Evolutionary conservation across 2,888 invertebrate genomes (phyloP).

Genomic region (Xestia xanthographa): DNA sequence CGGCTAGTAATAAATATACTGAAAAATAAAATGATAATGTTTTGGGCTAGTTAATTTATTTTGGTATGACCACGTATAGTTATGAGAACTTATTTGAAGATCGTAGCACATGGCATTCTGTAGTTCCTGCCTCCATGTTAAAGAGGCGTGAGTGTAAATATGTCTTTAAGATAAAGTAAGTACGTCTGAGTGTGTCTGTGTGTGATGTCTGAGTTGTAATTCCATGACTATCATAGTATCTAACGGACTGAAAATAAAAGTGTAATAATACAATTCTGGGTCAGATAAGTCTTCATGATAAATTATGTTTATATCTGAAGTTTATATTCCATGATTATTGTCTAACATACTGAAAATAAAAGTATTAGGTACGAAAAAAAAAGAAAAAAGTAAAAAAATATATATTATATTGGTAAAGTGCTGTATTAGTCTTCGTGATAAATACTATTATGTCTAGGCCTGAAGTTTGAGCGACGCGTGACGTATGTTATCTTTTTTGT

Average conservation of each 20-base stretch:
- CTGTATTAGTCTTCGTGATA: neutral
- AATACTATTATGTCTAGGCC: neutral
- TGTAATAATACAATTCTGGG: neutral
- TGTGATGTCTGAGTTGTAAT: neutral
- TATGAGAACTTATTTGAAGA: neutral
- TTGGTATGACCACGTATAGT: neutral
- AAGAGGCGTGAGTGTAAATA: neutral
- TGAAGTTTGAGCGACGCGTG: slow-evolving; percentile 6
- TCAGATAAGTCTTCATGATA: neutral
- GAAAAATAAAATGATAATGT: slow-evolving; percentile 7
- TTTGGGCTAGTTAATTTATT: neutral
- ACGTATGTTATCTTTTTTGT: neutral
- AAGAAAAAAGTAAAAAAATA: no score
- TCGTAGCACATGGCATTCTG: no score
- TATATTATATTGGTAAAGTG: neutral
- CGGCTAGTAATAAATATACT: no score
- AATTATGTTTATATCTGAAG: neutral
- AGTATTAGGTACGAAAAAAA: no score
- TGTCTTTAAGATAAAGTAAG: no score
- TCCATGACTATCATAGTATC: neutral
- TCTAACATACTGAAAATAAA: neutral
- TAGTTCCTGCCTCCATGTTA: neutral
- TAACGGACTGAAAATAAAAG: neutral
- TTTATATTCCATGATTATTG: neutral
- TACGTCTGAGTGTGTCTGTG: no score